These are phyloP conservation scores for Pungitius pungitius DNA, from an alignment of 2,113 vertebrate genomes.

Conservation along the genomic window DNA sequence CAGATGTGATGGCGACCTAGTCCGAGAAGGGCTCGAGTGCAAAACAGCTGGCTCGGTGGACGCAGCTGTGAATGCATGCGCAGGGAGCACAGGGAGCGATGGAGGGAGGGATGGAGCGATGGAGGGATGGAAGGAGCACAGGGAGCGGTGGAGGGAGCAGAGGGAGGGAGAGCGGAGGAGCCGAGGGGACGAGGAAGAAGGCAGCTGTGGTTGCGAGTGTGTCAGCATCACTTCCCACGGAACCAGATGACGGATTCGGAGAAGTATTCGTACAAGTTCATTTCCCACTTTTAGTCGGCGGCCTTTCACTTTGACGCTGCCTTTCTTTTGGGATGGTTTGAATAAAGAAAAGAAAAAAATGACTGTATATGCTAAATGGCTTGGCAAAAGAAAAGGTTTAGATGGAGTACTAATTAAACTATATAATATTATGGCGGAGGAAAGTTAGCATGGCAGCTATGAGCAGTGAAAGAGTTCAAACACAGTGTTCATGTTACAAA, in stretches of 20 bases:
- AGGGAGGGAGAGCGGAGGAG: conserved; percentile 12
- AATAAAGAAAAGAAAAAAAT: too few species aligned
- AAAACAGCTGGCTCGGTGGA: conserved; percentile 65
- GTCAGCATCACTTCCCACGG: not conserved
- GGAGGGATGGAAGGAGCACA: conserved; percentile 27
- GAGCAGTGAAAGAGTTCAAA: not conserved
- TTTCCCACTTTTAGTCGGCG: conserved; percentile 8
- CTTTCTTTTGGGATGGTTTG: not conserved
- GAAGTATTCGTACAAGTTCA: not conserved
- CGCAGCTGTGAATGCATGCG: conserved; percentile 50
- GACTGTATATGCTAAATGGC: not conserved
- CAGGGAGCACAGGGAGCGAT: not conserved
- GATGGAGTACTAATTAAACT: not conserved
- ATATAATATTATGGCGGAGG: too few species aligned
- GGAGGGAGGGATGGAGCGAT: conserved; percentile 28
- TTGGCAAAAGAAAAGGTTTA: not conserved
- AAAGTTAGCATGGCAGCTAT: too few species aligned
- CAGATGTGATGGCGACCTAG: conserved; percentile 39
- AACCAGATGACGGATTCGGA: not conserved
- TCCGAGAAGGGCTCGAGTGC: conserved; percentile 24
- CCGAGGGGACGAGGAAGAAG: conserved; percentile 3
- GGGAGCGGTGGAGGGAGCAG: conserved; percentile 23
- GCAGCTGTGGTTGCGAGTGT: conserved; percentile 3
- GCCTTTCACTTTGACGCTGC: not conserved
- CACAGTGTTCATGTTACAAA: not conserved